These are phyloP conservation scores for Pseudorhombus dupliciocellatus DNA, from an alignment of 2,113 vertebrate species.

Conservation along the genomic window DNA sequence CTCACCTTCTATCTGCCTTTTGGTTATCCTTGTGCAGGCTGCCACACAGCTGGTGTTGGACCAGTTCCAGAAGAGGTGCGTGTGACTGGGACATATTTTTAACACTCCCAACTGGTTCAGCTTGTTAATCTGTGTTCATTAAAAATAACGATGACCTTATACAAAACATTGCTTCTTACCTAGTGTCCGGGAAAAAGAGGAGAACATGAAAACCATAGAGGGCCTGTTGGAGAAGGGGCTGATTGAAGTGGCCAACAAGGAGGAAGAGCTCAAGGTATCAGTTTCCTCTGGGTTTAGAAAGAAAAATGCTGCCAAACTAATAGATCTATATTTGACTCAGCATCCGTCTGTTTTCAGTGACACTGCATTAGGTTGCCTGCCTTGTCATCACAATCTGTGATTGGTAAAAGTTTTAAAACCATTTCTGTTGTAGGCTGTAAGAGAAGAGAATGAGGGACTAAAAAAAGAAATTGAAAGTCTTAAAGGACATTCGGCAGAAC, in stretches of 20 bases:
- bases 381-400: slow-evolving; percentile 33
- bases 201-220: slow-evolving; percentile 94
- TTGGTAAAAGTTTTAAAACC: neutral
- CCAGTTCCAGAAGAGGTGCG: slow-evolving; percentile 80
- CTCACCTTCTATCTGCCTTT: slow-evolving; percentile 20
- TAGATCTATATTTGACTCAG: slow-evolving; percentile 3
- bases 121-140: neutral
- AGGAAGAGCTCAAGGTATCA: slow-evolving; percentile 90
- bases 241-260: slow-evolving; percentile 95
- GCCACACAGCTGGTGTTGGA: slow-evolving; percentile 78
- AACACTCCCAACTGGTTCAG: neutral
- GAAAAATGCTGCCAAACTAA: neutral
- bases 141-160: neutral
- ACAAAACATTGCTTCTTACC: slow-evolving; percentile 9
- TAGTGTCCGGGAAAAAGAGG: slow-evolving; percentile 89
- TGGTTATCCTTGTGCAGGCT: slow-evolving; percentile 54
- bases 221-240: slow-evolving; percentile 91
- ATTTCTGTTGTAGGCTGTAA: slow-evolving; percentile 79
- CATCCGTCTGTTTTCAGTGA: slow-evolving; percentile 10
- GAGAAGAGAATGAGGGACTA: slow-evolving; percentile 84
- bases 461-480: slow-evolving; percentile 85
- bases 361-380: slow-evolving; percentile 8
- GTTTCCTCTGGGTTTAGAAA: slow-evolving; percentile 7
- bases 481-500: slow-evolving; percentile 83
- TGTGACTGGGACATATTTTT: slow-evolving; percentile 23